Conservation (phyloP, 2,888 invertebrate genomes). For the Reticulitermes lucifugus region DNA sequence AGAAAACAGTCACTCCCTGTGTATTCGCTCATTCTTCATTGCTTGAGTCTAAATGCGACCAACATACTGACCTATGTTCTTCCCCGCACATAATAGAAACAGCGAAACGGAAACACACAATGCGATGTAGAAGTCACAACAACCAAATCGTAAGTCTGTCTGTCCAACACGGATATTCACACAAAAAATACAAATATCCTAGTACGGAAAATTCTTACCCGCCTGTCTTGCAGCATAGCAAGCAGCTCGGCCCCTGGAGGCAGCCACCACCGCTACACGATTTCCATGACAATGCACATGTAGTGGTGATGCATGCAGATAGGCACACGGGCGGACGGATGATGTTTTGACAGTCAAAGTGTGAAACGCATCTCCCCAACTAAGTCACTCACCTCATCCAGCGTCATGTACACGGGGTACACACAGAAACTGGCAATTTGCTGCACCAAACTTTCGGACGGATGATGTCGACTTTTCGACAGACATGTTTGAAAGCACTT, state of each 20-base stretch:
- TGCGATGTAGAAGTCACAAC: neutral
- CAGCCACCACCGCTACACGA: neutral
- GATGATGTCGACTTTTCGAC: too few relatives aligned
- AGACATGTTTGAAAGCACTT: too few relatives aligned
- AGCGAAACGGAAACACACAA: too few relatives aligned
- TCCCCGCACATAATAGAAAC: too few relatives aligned
- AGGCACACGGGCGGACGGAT: neutral
- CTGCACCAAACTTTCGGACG: too few relatives aligned
- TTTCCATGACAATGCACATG: conserved; percentile 13
- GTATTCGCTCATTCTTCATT: too few relatives aligned
- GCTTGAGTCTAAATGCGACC: too few relatives aligned
- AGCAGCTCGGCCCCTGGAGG: neutral
- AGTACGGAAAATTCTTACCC: neutral
- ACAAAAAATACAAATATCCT: neutral
- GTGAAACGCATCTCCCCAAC: neutral
- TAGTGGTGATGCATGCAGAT: neutral
- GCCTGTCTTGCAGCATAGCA: conserved; percentile 1
- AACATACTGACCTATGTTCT: too few relatives aligned
- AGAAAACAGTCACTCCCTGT: too few relatives aligned
- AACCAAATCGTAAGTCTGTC: neutral
- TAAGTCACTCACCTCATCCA: too few relatives aligned
- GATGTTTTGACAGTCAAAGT: neutral
- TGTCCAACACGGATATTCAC: neutral
- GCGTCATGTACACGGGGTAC: too few relatives aligned
- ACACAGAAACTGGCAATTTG: too few relatives aligned